Base-by-base conservation (phyloP, 2,797 vertebrate species). In the Coranthus polyacanthus region DNA sequence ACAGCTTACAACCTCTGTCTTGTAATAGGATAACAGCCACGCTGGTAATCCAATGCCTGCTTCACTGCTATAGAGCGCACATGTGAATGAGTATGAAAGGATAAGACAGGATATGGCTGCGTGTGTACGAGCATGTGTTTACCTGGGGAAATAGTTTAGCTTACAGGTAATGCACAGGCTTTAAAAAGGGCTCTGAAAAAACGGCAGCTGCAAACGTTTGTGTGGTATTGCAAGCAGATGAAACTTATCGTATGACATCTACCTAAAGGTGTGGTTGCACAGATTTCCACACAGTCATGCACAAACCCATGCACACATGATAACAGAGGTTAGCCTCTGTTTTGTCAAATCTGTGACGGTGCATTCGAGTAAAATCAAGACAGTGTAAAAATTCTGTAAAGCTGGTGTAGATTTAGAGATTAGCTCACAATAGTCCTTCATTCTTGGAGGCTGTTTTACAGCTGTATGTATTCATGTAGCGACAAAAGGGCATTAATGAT, bases 21-120 rank as follows among this genome's bases (percentile, higher is more conserved):
- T 51, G 81, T 89, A 87, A 88, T 74, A 55, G 83, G 84, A 89
- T 91, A 83, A 88, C 37, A 53, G 71, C 38, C 72, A 51, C 53
- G 9, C 46, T 38, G 67, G 81, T 88, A 88, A 91, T 85, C 81
- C 80, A 72, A 82, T 77, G 69, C 49, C 63, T 16, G 58, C 58
- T 71, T 43, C 65, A 74, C 5, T 36, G 61, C 71, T 68, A 46
- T 59, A 45, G 11, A 68, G 60, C 12, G 5, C 75, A 75, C 59
- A 49, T 62, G 68, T 77, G 64, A 75, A 46, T 34, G 38, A 71
- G 55, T 69, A 47, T 63, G 66, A 79, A 68, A 45, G 75, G 72
- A 68, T 46, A 51, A 61, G 38, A 16, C 43, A 24, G 56, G 53
- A 15, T 51, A 62, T 24, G 38, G 17, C 17, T 12, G 58, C 5